These are phyloP conservation scores for Enteromius viviparus DNA, from an alignment of 2,797 vertebrate genomes.

Conservation along the genomic window DNA sequence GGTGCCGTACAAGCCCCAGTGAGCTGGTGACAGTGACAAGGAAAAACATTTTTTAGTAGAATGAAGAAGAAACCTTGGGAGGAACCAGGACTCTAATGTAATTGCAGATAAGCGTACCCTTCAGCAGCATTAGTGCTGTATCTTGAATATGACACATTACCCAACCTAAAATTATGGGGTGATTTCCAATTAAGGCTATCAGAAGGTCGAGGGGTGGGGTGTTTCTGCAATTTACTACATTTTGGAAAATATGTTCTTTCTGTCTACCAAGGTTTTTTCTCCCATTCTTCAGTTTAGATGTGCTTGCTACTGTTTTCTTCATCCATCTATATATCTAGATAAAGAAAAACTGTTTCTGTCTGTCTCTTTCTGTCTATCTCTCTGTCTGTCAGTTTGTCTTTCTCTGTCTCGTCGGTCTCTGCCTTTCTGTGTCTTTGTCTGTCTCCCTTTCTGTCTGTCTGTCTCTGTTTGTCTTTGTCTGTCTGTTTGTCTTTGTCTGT, in stretches of 20 bases:
- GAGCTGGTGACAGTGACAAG: neutral
- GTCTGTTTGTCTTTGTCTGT: no score
- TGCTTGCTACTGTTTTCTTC: neutral
- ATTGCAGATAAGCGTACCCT: neutral
- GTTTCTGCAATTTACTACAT: neutral
- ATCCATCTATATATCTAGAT: neutral
- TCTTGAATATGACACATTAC: conserved; percentile 1
- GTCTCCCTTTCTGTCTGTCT: neutral
- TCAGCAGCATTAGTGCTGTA: neutral
- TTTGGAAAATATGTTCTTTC: neutral
- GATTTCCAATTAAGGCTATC: neutral
- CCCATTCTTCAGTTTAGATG: no score
- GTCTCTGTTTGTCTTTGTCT: no score
- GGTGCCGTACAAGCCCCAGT: neutral
- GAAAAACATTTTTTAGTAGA: neutral
- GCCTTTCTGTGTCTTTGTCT: neutral
- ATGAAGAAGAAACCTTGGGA: neutral
- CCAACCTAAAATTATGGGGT: neutral
- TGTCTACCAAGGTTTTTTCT: neutral
- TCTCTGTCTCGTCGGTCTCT: neutral
- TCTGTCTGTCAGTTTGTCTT: neutral
- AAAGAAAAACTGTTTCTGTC: neutral
- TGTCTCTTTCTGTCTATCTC: neutral
- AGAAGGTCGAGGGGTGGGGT: neutral
- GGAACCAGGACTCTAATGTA: neutral